These are phyloP conservation scores for Lepidochrysops patricia DNA, from an alignment of 2,888 invertebrate species.

Conservation along the genomic window DNA sequence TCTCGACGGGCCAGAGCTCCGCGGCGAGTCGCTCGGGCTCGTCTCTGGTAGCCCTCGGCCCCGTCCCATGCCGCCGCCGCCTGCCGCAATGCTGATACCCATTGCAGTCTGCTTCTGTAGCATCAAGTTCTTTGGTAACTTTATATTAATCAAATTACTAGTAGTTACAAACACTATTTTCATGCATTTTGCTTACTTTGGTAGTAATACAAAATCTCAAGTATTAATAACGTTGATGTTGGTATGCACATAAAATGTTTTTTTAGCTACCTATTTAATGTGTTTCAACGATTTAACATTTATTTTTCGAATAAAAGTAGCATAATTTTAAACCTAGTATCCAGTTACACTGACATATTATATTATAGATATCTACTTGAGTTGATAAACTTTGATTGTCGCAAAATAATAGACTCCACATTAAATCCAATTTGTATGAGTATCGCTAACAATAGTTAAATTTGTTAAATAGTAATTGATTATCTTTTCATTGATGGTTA, in stretches of 20 bases:
- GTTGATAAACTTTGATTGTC: no score
- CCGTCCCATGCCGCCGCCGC: constrained; percentile 82
- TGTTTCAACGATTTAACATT: no score
- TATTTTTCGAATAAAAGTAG: no score
- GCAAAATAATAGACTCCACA: background rate
- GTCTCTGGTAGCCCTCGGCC: constrained; percentile 80
- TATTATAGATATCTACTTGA: no score
- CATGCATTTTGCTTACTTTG: no score
- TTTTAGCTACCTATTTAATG: background rate
- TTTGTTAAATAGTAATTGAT: no score
- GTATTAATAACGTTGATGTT: no score
- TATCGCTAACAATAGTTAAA: background rate
- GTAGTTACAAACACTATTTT: no score
- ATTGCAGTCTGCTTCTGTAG: constrained; percentile 79
- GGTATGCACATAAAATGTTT: no score
- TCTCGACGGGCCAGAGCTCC: constrained; percentile 72
- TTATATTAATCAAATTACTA: background rate
- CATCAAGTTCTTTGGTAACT: background rate
- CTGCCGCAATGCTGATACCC: constrained; percentile 82
- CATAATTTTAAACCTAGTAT: no score
- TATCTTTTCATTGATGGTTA: background rate
- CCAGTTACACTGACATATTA: no score
- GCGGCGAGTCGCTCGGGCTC: constrained; percentile 65
- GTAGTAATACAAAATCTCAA: no score
- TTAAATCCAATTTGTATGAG: background rate